Percentiles rank a stretch among this genome's conserved stretches.
Evolutionary conservation across 2,797 vertebrate genomes (phyloP).

Genomic region (Rhinogobio ventralis): DNA sequence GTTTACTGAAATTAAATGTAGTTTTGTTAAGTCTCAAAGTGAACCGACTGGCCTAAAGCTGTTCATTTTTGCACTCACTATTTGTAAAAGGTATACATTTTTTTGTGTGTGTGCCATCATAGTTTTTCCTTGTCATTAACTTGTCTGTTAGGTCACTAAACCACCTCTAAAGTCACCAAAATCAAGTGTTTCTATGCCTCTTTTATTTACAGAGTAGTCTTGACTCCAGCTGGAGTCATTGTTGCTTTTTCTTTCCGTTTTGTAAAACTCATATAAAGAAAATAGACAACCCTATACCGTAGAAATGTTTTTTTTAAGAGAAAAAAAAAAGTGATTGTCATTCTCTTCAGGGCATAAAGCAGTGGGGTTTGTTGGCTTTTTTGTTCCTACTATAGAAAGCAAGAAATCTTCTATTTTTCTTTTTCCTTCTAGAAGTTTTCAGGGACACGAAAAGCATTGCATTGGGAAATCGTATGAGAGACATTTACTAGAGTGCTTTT

Average conservation of each 20-base stretch:
- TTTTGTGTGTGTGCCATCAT: slow-evolving; percentile 52
- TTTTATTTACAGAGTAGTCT: slow-evolving; percentile 39
- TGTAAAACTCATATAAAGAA: slow-evolving; percentile 36
- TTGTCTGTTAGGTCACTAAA: slow-evolving; percentile 35
- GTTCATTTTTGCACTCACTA: slow-evolving; percentile 36
- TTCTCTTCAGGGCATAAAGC: slow-evolving; percentile 69
- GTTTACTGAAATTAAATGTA: slow-evolving; percentile 37
- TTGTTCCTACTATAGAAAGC: slow-evolving; percentile 60
- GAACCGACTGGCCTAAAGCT: slow-evolving; percentile 28
- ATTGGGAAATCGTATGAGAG: slow-evolving; percentile 64
- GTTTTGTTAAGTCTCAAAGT: slow-evolving; percentile 21
- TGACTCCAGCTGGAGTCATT: slow-evolving; percentile 54
- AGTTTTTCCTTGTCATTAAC: slow-evolving; percentile 33
- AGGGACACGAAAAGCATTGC: slow-evolving; percentile 65
- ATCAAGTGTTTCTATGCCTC: slow-evolving; percentile 47
- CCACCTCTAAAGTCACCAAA: slow-evolving; percentile 53
- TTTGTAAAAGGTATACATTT: slow-evolving; percentile 44
- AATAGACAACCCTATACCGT: slow-evolving; percentile 40
- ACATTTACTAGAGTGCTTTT: slow-evolving; percentile 57
- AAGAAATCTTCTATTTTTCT: slow-evolving; percentile 66
- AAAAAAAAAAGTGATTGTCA: slow-evolving; percentile 54
- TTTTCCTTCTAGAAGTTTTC: slow-evolving; percentile 60
- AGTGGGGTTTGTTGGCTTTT: slow-evolving; percentile 54
- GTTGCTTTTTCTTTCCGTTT: slow-evolving; percentile 49
- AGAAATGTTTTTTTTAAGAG: slow-evolving; percentile 38